These are phyloP conservation scores for Phenacoccus solenopsis DNA, from an alignment of 1,140 invertebrate genomes.

Conservation along the genomic window DNA sequence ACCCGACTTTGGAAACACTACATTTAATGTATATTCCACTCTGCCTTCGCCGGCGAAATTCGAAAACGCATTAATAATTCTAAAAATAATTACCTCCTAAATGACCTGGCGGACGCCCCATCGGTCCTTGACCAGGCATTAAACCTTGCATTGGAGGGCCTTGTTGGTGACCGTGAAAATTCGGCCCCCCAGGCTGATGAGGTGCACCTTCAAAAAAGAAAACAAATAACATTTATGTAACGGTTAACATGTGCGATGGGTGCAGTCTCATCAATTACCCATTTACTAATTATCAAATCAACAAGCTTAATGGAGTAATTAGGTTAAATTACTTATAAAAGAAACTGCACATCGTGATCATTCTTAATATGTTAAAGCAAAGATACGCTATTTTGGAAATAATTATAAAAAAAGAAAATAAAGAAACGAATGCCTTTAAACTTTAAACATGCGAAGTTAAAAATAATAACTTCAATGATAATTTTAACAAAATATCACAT, in stretches of 20 bases:
- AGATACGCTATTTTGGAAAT: too few species aligned
- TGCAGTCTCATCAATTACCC: constrained; percentile 4
- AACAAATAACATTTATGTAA: constrained; percentile 3
- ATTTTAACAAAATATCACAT: too few species aligned
- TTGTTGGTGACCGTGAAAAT: constrained; percentile 23
- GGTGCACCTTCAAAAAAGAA: constrained; percentile 20
- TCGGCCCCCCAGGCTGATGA: constrained; percentile 22
- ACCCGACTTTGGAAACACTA: neutral
- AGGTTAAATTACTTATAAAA: too few species aligned
- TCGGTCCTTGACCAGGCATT: constrained; percentile 40
- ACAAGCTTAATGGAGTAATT: too few species aligned
- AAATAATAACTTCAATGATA: too few species aligned
- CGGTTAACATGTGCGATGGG: neutral
- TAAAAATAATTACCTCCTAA: constrained; percentile 15
- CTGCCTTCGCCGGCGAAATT: neutral
- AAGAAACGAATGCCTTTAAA: too few species aligned
- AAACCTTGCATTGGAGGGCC: constrained; percentile 57
- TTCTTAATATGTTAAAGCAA: too few species aligned
- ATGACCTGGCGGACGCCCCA: constrained; percentile 30
- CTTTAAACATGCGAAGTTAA: too few species aligned
- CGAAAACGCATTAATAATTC: neutral
- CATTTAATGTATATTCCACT: neutral
- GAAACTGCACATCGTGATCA: too few species aligned
- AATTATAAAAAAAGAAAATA: too few species aligned
- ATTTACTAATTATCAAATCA: too few species aligned